Evolutionary conservation across 2,888 invertebrate genomes (phyloP).

Genomic region (Leptinotarsa peninsularis): DNA sequence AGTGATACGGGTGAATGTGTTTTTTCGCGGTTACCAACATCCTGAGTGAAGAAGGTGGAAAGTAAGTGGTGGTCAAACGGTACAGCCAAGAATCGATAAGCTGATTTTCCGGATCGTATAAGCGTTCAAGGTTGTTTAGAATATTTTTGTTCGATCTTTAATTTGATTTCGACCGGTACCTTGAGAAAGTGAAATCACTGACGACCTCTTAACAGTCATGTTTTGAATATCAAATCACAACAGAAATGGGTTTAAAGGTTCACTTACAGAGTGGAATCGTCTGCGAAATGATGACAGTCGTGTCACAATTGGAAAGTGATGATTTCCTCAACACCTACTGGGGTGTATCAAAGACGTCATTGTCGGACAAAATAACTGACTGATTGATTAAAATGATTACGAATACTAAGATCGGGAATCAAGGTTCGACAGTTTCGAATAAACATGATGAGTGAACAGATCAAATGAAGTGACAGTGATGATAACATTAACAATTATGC

Average conservation of each 20-base stretch:
- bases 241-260: constrained; percentile 13
- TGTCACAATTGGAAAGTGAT: not conserved
- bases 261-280: constrained; percentile 13
- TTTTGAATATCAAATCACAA: constrained; percentile 15
- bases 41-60: not conserved
- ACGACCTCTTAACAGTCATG: constrained; percentile 3
- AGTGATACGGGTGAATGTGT: constrained; percentile 12
- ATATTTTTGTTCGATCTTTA: not conserved
- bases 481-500: too few relatives aligned
- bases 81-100: not conserved
- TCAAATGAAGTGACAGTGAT: too few relatives aligned
- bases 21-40: not conserved
- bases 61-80: constrained; percentile 9
- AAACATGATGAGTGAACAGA: too few relatives aligned
- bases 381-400: too few relatives aligned
- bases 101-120: not conserved
- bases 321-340: not conserved
- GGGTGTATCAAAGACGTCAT: not conserved
- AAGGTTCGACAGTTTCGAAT: too few relatives aligned
- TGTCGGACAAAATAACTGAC: too few relatives aligned
- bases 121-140: not conserved
- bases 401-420: too few relatives aligned
- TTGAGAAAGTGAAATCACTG: constrained; percentile 18
- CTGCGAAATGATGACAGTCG: not conserved
- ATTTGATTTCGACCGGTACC: not conserved